Evolutionary conservation across 1,140 invertebrate genomes (phyloP), one percentile per base, ranked within the genome.

Genomic region (Zaprionus vittiger): DNA sequence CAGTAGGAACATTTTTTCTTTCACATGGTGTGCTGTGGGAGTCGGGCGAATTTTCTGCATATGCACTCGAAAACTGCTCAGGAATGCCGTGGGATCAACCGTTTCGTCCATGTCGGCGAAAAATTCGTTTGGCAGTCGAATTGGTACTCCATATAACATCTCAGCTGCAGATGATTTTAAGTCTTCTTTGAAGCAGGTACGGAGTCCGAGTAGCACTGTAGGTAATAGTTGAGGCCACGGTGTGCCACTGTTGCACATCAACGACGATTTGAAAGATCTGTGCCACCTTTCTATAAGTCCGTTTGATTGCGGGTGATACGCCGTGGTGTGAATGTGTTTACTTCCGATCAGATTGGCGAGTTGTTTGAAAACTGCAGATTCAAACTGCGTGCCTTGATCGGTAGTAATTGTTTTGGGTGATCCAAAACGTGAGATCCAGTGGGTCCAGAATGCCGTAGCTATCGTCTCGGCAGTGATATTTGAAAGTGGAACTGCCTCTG

Each of bases 221-320:
- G 60, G 60, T 11, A 44, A n/a, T 9, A 62, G 4, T 47, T 62
- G 17, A 26, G 24, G 60, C 60, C 22, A 62, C 38, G 24, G 20
- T 4, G n/a, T 44, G 5, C 24, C 41, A 4, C 7, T 24, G 37
- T 20, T 59, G 28, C 66, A 54, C n/a, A 38, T 81, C 20, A 93
- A 44, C 7, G 91, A 64, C n/a, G 80, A 47, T 59, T 94, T 93
- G 12, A 93, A 65, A 15, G 80, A 70, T 15, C 91, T 38, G 73
- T 94, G 93, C 20, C 72, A 85, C 9, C 78, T 37, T 64, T 93
- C 92, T 0, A 91, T 74, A 52, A 77, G 67, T 26, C 91, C 91
- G 47, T 93, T 93, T 7, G 77, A 77, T 56, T 91, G 81, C 1
- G 92, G 91, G 37, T 93, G 92, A 59, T 93, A 93, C 0, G 93